Base-by-base conservation (phyloP, 2,113 vertebrate species). In the Cinclus mexicanus region DNA sequence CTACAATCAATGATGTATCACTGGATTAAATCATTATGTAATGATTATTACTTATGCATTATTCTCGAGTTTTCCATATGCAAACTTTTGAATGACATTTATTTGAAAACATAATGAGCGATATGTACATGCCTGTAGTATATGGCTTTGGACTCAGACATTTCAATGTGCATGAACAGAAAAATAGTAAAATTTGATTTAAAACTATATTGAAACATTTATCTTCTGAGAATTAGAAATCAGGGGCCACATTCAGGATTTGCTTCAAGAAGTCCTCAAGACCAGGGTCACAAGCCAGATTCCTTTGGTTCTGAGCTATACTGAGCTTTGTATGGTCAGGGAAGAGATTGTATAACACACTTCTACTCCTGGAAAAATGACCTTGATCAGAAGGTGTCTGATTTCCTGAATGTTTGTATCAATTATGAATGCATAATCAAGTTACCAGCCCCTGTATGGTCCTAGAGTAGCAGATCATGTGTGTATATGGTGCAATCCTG, bases 31-130 rank as follows among this genome's bases (percentile, higher is more conserved):
- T 75, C 3, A 70, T 69, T 80, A 55, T 74, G 19, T 65, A 83
- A 83, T 89, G 65, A 82, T 85, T 77, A 26, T 83, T 72, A 42
- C 55, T 72, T 84, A 87, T 71, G 77, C 67, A 79, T 68, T 77
- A 83, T 91, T 87, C 49, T 87, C 53, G 20, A 4, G 3, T 14
- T 84, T 37, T 84, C 56, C 74, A 77, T 77, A 85, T 65, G n/a
- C n/a, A 59, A 87, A n/a, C 2, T 91, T 92, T 25, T 65, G 35
- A 95, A 72, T 91, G 41, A 68, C 57, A 91, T 69, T 78, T 75
- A 60, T 82, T 91, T 89, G 78, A 80, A 93, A 87, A 95, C 76
- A 72, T 61, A 44, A 91, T 68, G 22, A 95, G 49, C 14, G 8
- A 82, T 74, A 37, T 67, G 19, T 67, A 53, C 6, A 14, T 70